Conservation (phyloP, 2,797 vertebrate species). For the Remorina albescens region DNA sequence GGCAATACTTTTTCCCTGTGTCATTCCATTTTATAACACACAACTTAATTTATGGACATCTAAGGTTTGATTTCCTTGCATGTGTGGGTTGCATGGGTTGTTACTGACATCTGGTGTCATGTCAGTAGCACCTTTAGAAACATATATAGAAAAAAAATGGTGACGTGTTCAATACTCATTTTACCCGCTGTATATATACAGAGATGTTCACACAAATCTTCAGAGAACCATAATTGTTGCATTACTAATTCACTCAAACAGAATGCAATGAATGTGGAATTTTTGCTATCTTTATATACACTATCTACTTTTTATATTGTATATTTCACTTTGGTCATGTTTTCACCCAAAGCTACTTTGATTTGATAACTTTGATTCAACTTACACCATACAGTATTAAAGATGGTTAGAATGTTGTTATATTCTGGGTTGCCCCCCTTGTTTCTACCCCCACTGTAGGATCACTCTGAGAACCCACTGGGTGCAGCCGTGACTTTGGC, state of each 20-base stretch:
- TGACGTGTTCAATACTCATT: too few species aligned
- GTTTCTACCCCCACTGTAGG: conserved; percentile 80
- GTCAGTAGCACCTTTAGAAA: too few species aligned
- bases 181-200: conserved; percentile 15
- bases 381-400: neutral
- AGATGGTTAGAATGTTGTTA: conserved; percentile 2
- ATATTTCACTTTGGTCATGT: conserved; percentile 5
- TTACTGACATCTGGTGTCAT: too few species aligned
- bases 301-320: conserved; percentile 7
- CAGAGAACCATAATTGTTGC: neutral
- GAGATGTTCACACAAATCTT: conserved; percentile 13
- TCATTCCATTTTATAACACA: too few species aligned
- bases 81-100: too few species aligned
- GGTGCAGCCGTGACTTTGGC: conserved; percentile 97
- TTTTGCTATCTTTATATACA: conserved; percentile 29
- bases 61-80: too few species aligned
- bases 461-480: conserved; percentile 96
- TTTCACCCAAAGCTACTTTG: neutral
- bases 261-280: too few species aligned
- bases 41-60: too few species aligned
- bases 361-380: neutral
- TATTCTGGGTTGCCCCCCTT: neutral
- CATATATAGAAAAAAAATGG: too few species aligned
- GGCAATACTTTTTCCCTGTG: too few species aligned
- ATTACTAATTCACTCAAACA: neutral